Evolutionary conservation across 23 tunicate genomes (phyloP).

Genomic region (Corella eumyota): DNA sequence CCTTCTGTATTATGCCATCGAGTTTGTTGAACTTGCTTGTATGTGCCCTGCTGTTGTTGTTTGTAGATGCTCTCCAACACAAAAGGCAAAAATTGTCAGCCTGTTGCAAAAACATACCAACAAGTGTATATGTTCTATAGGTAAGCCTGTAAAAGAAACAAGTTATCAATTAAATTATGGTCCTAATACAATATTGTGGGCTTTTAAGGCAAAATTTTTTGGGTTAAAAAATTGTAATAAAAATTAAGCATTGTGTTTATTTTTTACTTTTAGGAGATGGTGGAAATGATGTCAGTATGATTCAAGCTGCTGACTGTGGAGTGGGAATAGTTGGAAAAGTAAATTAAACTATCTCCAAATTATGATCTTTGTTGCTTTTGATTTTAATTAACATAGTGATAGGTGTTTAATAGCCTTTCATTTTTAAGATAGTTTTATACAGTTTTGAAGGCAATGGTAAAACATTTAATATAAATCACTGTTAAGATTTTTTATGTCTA

Average conservation of each 20-base stretch:
- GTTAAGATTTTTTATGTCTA: too few species aligned
- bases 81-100: slow-evolving; percentile 77
- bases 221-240: neutral
- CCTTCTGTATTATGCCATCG: slow-evolving; percentile 65
- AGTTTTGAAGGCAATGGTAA: too few species aligned
- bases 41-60: slow-evolving; percentile 88
- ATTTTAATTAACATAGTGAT: too few species aligned
- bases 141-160: slow-evolving; percentile 23
- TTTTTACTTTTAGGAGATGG: slow-evolving; percentile 99
- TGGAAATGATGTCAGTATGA: slow-evolving; percentile 97
- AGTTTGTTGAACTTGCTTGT: slow-evolving; percentile 86
- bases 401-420: too few species aligned
- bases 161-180: neutral
- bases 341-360: neutral
- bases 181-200: neutral
- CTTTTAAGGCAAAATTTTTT: neutral
- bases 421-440: too few species aligned
- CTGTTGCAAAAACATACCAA: slow-evolving; percentile 44
- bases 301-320: slow-evolving; percentile 91
- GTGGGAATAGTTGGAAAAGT: slow-evolving; percentile 88
- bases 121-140: slow-evolving; percentile 78
- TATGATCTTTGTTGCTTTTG: too few species aligned
- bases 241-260: neutral
- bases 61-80: slow-evolving; percentile 90
- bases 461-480: too few species aligned